Conservation (phyloP, 2,113 vertebrate species). For the Tragulus kanchil region DNA sequence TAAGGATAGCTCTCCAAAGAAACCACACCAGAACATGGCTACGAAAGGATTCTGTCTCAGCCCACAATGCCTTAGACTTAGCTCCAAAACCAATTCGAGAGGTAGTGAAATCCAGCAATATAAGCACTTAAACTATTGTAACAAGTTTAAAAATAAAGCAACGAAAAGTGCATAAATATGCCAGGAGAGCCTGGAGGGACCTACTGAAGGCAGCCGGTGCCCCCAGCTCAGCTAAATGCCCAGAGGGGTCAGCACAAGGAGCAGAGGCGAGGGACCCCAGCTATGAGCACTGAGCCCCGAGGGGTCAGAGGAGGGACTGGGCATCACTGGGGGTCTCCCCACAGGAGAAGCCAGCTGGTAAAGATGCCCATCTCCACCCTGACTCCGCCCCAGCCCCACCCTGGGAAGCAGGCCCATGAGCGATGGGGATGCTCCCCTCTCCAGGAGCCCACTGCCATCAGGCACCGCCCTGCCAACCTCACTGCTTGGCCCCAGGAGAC, state of each 20-base stretch:
- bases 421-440: background rate
- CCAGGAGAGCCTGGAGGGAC: background rate
- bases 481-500: background rate
- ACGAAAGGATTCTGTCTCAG: background rate
- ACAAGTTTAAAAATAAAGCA: constrained; percentile 20
- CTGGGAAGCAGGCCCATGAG: background rate
- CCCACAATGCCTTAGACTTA: background rate
- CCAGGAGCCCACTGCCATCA: background rate
- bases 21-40: background rate
- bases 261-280: background rate
- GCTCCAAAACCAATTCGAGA: background rate
- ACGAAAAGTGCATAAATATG: background rate
- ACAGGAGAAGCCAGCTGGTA: background rate
- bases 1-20: background rate
- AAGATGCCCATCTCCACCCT: background rate
- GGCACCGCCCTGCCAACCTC: too few species aligned
- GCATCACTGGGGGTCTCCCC: background rate
- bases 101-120: background rate
- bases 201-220: background rate
- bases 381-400: background rate
- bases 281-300: background rate
- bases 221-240: background rate
- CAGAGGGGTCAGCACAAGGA: background rate
- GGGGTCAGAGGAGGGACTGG: background rate
- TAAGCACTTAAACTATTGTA: background rate